These are phyloP conservation scores for Tarsius wallacei DNA, from an alignment of 2,797 vertebrate genomes.

Conservation along the genomic window DNA sequence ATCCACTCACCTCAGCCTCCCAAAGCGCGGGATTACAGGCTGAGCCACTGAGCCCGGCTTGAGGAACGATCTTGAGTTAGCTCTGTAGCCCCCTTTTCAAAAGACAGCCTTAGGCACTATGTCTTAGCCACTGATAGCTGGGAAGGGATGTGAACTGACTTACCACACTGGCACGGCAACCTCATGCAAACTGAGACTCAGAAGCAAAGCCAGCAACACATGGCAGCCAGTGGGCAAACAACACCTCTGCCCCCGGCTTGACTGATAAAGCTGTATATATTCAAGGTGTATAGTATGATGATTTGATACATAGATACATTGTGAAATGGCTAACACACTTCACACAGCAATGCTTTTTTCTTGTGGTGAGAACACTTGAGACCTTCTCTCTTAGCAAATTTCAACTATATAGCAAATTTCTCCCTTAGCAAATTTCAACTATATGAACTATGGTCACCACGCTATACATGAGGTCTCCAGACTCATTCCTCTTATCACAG, in stretches of 20 bases:
- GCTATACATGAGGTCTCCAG: not conserved
- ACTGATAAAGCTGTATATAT: not conserved
- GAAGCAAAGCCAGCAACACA: not conserved
- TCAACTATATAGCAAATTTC: not conserved
- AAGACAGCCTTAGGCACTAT: not conserved
- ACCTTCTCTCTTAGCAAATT: not conserved
- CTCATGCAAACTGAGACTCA: not conserved
- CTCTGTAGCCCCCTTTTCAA: not conserved
- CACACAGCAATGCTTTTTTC: not conserved
- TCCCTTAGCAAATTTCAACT: not conserved
- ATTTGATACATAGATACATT: not conserved
- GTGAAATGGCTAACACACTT: not conserved
- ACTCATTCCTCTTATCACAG: not conserved
- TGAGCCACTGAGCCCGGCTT: too few relatives aligned
- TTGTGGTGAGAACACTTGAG: not conserved
- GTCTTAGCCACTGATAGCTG: not conserved
- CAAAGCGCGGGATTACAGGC: too few relatives aligned
- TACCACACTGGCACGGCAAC: not conserved
- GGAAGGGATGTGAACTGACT: not conserved
- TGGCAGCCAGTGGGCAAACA: not conserved
- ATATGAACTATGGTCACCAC: not conserved
- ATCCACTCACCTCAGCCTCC: too few relatives aligned
- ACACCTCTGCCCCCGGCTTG: not conserved
- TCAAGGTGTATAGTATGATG: not conserved
- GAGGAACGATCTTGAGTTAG: not conserved